Evolutionary conservation across 2,113 vertebrate species (phyloP).

Genomic region (Meriones unguiculatus): DNA sequence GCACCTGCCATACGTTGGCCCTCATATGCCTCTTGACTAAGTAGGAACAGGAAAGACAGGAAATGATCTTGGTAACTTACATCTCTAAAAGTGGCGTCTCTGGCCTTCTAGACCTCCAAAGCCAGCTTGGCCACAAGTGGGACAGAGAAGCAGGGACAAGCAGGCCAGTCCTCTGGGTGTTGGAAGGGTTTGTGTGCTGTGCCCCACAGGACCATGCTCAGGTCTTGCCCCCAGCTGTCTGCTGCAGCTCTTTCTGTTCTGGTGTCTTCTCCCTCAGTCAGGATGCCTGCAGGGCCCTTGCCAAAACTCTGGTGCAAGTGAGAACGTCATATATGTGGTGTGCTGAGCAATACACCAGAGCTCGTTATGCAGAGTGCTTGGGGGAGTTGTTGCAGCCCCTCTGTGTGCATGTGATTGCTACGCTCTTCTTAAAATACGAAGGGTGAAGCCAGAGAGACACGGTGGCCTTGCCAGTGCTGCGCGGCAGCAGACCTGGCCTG

Average conservation of each 20-base stretch:
- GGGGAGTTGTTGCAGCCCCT: background rate
- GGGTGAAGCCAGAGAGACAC: background rate
- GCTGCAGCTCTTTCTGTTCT: background rate
- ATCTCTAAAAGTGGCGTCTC: background rate
- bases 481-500: background rate
- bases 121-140: background rate
- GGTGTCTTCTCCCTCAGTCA: background rate
- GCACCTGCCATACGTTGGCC: background rate
- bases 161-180: background rate
- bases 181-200: background rate
- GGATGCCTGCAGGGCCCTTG: background rate
- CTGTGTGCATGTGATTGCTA: background rate
- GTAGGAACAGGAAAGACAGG: background rate
- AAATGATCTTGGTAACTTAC: background rate
- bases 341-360: too few relatives aligned
- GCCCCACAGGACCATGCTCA: background rate
- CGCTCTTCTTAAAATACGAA: background rate
- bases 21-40: background rate
- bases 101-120: background rate
- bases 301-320: accelerated
- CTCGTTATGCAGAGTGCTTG: background rate
- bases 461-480: background rate
- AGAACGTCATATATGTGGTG: background rate
- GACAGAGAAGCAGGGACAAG: background rate
- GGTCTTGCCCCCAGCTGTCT: background rate